A percentile compares a stretch with the other conserved stretches of the same genome.
Conservation (phyloP, 2,797 vertebrate species). For the Poecilia wingei region DNA sequence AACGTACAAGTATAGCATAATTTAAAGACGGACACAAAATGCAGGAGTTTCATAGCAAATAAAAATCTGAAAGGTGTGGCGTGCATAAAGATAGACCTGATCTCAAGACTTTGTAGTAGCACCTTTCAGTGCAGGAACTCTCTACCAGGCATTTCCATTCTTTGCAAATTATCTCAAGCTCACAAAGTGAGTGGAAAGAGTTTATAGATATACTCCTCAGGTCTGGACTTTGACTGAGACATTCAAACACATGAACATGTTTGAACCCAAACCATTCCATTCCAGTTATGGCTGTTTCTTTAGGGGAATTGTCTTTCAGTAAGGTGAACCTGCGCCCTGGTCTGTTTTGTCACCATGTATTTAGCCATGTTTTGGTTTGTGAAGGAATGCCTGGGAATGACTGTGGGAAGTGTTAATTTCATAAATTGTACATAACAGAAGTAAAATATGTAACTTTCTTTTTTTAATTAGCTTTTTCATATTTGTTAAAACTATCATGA, state of each 20-base stretch:
- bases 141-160: neutral
- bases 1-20: neutral
- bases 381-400: neutral
- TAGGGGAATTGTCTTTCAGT: neutral
- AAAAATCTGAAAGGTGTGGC: neutral
- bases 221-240: neutral
- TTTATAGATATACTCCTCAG: neutral
- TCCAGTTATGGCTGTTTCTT: neutral
- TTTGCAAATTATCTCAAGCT: neutral
- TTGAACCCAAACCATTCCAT: neutral
- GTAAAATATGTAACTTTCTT: constrained; percentile 18
- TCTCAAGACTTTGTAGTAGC: neutral
- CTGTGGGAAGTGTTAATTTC: neutral
- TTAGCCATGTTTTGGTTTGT: neutral
- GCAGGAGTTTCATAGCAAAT: neutral
- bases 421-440: too few relatives aligned
- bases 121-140: neutral
- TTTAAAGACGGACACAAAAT: neutral
- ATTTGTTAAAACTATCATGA: too few relatives aligned
- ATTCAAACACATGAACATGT: neutral
- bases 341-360: neutral
- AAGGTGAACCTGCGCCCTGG: neutral
- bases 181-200: neutral
- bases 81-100: neutral
- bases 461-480: too few relatives aligned